phyloP scores from a whole-genome alignment of 2,113 vertebrate species.

The Chamaetylas fuelleborni region DNA sequence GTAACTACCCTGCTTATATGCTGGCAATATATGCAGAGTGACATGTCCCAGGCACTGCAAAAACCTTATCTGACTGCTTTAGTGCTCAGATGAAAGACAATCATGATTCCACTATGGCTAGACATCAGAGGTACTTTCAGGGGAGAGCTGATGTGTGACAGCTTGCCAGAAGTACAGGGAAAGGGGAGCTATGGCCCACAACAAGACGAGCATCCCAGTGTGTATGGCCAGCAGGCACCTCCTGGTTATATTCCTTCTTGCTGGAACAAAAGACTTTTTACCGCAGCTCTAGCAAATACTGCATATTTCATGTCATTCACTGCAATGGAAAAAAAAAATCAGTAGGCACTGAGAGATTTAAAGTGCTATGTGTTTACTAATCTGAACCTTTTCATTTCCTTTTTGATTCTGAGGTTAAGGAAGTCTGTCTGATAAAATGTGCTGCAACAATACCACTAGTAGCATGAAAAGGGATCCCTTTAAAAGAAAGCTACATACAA shows the following conservation, averaged over 20 bases:
- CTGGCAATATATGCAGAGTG: not conserved
- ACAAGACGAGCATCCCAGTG: not conserved
- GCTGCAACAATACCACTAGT: not conserved
- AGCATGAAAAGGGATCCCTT: not conserved
- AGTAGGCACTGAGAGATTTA: not conserved
- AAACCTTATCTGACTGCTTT: not conserved
- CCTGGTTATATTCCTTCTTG: constrained; percentile 47
- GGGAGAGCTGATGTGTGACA: not conserved
- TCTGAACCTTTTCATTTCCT: not conserved
- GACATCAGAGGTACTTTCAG: constrained; percentile 16
- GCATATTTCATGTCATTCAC: constrained; percentile 51
- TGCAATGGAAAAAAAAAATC: constrained; percentile 17
- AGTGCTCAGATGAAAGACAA: not conserved
- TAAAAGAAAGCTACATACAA: not conserved
- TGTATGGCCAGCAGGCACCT: constrained; percentile 54
- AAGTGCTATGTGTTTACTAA: not conserved
- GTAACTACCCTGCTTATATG: not conserved
- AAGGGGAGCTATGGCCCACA: not conserved
- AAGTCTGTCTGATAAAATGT: not conserved
- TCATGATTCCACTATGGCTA: constrained; percentile 17
- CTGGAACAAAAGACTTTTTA: constrained; percentile 57
- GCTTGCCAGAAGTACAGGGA: not conserved
- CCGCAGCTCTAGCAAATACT: constrained; percentile 35
- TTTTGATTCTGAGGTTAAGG: not conserved
- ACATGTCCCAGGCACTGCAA: not conserved